Evolutionary conservation across 2,797 vertebrate species (phyloP).

Genomic region (Erethizon dorsatum): DNA sequence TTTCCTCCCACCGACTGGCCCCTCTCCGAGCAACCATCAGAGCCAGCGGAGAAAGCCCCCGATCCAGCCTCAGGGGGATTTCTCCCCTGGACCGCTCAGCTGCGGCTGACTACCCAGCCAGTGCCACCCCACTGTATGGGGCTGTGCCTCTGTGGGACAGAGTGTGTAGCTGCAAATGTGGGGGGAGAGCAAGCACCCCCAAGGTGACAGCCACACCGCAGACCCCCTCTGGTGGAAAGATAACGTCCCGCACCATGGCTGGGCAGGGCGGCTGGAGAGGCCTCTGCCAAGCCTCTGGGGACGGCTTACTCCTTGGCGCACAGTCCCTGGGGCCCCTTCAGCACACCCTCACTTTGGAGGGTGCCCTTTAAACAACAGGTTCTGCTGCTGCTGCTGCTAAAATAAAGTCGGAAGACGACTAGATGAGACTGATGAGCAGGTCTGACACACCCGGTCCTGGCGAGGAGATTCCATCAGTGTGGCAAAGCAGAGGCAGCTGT

Average conservation of each 20-base stretch:
- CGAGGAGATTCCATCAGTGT: background rate
- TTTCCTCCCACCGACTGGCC: background rate
- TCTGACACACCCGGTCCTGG: accelerated
- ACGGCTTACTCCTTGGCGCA: background rate
- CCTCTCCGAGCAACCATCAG: background rate
- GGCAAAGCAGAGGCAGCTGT: background rate
- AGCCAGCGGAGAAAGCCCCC: background rate
- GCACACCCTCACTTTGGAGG: background rate
- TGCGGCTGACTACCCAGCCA: background rate
- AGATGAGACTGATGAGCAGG: background rate
- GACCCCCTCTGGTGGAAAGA: background rate
- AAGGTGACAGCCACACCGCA: background rate
- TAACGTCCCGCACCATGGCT: background rate
- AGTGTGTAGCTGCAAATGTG: background rate
- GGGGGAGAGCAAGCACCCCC: background rate
- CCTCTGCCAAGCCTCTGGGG: background rate
- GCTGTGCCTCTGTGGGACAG: background rate
- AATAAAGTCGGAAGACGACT: background rate
- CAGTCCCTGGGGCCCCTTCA: background rate
- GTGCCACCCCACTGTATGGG: background rate
- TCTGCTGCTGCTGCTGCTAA: background rate
- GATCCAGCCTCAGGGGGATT: background rate
- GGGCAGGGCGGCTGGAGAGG: background rate
- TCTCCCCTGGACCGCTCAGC: background rate
- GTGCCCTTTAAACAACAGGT: background rate